Percentiles rank a stretch among this genome's conserved stretches.
Evolutionary conservation across 2,888 invertebrate genomes (phyloP).

Genomic region (Melangyna quadrimaculata): DNA sequence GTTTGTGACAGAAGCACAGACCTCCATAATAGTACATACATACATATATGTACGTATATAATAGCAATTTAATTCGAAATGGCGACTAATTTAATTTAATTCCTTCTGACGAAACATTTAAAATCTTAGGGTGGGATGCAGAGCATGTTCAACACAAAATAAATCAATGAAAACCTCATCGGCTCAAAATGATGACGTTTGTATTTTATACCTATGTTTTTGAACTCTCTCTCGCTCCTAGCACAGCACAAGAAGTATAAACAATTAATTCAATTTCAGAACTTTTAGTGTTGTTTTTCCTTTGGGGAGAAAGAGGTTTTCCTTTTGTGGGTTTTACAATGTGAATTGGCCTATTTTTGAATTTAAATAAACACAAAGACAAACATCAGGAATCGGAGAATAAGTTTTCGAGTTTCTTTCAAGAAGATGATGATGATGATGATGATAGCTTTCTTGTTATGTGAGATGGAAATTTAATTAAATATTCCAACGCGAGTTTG

Average conservation of each 20-base stretch:
- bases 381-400: neutral
- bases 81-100: slow-evolving; percentile 13
- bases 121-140: neutral
- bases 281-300: slow-evolving; percentile 1
- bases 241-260: neutral
- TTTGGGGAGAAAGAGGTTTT: neutral
- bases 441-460: slow-evolving; percentile 11
- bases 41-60: too few relatives aligned
- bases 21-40: too few relatives aligned
- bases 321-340: slow-evolving; percentile 6
- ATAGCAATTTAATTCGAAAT: slow-evolving; percentile 11
- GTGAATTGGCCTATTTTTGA: slow-evolving; percentile 21
- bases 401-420: slow-evolving; percentile 8
- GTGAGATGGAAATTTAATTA: slow-evolving; percentile 63
- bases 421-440: neutral
- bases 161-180: slow-evolving; percentile 5
- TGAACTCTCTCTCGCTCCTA: neutral
- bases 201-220: neutral
- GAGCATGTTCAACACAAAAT: slow-evolving; percentile 3
- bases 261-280: slow-evolving; percentile 27
- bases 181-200: neutral
- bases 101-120: neutral
- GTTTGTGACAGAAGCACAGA: too few relatives aligned
- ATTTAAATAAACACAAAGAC: slow-evolving; percentile 19
- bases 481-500: slow-evolving; percentile 28